These are phyloP conservation scores for Phalacrocorax pelagicus DNA, from an alignment of 2,113 vertebrate genomes.

Conservation along the genomic window DNA sequence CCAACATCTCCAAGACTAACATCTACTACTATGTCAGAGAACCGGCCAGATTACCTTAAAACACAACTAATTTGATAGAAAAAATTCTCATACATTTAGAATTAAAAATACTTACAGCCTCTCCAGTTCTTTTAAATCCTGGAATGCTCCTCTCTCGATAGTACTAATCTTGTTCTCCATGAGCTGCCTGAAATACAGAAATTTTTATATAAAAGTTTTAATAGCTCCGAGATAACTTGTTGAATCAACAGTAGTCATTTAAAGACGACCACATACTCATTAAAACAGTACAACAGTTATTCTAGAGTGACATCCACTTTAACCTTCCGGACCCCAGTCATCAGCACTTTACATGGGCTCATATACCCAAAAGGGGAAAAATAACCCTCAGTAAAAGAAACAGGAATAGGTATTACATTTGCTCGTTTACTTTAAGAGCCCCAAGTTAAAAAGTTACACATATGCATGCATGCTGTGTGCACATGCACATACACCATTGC, in stretches of 20 bases:
- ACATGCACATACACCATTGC: background rate
- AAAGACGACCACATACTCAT: background rate
- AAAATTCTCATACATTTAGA: background rate
- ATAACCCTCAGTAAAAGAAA: conserved; percentile 4
- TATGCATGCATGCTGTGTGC: background rate
- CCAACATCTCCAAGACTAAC: background rate
- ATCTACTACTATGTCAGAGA: background rate
- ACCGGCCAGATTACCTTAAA: background rate
- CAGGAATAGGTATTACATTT: background rate
- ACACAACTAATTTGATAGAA: background rate
- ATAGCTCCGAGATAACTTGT: background rate
- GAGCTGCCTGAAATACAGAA: conserved; percentile 88
- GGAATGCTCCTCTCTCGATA: conserved; percentile 96
- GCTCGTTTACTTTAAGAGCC: background rate
- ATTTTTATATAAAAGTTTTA: conserved; percentile 12
- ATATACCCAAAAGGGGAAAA: background rate
- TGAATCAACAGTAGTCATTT: conserved; percentile 26
- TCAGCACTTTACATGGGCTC: background rate
- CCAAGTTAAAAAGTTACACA: background rate
- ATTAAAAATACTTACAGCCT: conserved; percentile 90
- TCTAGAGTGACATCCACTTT: background rate
- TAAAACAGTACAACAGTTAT: conserved; percentile 5
- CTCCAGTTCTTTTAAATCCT: conserved; percentile 97
- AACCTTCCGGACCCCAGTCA: background rate
- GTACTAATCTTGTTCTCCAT: conserved; percentile 99